Base-by-base conservation (phyloP, 2,113 vertebrate species). In the Podocnemis expansa region DNA sequence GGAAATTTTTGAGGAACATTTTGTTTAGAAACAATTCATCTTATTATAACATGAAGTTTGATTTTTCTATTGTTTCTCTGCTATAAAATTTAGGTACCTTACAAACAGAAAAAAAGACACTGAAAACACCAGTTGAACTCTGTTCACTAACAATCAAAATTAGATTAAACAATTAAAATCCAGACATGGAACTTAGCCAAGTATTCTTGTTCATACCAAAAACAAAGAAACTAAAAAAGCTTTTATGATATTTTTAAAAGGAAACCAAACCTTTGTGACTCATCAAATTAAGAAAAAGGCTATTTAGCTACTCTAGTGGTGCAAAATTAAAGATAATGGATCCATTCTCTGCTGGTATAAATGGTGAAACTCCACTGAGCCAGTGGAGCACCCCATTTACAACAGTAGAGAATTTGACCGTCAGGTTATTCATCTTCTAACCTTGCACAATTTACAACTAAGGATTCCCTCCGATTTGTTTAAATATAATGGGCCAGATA, bases 21-120 rank as follows among this genome's bases (percentile, higher is more conserved):
- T 97, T 96, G 80, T 91, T 95, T 94, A 90, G 84, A 76, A 96
- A 95, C 67, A 90, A 88, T 89, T 94, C 85, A 95, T 27, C 78
- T 90, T 97, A 81, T 43, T 79, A 93, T 60, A 97, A 97, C 91
- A 96, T 54, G 96, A 84, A 13, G 1, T 91, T 90, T 75, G 87
- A 93, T 95, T 97, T 95, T 96, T 85, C 87, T 94, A 49, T 41
- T 95, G 78, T 80, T 34, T 91, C 49, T 90, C 89, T 91, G 58
- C 38, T 92, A 67, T 52, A 84, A 91, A 38, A 82, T 67, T 54
- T 91, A 88, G 75, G 25, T 83, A 52, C 90, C 85, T 85, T 63
- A 94, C 89, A 91, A 21, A 25, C 82, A 88, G 3, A 5, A 90
- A 49, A 89, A 89, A 92, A 89, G 1, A 6, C 55, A 82, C 0